phyloP scores from a whole-genome alignment of 2,113 vertebrate genomes.

The Pachyramphus minor region DNA sequence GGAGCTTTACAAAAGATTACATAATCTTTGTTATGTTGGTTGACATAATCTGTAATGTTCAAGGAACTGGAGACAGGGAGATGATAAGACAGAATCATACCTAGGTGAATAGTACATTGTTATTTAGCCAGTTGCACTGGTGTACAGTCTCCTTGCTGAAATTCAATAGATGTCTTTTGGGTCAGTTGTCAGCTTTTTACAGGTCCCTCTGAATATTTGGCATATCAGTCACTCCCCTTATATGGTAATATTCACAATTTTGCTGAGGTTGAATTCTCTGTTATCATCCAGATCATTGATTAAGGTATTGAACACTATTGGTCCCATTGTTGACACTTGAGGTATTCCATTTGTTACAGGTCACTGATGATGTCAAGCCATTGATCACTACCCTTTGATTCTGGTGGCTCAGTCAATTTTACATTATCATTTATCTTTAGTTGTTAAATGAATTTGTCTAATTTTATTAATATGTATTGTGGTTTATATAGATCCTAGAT shows the following conservation, averaged over 20 bases:
- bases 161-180: background rate
- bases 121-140: background rate
- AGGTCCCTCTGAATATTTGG: background rate
- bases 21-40: too few relatives aligned
- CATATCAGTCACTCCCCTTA: background rate
- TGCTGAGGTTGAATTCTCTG: background rate
- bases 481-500: background rate
- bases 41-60: background rate
- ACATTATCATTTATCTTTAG: background rate
- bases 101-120: background rate
- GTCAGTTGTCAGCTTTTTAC: background rate
- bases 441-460: background rate
- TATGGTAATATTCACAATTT: background rate
- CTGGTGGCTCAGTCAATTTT: background rate
- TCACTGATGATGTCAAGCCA: background rate
- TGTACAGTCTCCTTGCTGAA: background rate
- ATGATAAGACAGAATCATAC: background rate
- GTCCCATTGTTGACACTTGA: background rate
- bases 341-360: background rate
- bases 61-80: background rate
- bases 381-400: background rate
- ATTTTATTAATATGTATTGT: background rate
- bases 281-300: background rate
- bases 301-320: background rate
- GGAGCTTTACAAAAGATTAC: background rate